These are phyloP conservation scores for Galemys pyrenaicus DNA, from an alignment of 2,113 vertebrate genomes.

Conservation along the genomic window DNA sequence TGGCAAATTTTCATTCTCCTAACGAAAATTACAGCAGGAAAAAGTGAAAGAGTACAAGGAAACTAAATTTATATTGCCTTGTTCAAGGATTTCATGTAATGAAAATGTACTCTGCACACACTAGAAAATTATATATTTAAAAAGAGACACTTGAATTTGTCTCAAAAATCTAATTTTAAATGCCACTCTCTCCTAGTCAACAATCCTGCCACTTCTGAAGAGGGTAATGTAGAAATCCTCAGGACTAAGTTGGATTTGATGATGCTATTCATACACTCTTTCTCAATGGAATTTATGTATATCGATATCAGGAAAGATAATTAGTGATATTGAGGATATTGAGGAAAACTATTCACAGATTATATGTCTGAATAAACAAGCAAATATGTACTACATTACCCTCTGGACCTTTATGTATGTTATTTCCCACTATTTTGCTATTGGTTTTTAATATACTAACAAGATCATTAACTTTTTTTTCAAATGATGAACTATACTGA, in stretches of 20 bases:
- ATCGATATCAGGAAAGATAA: neutral
- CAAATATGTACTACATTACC: neutral
- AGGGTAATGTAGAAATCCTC: neutral
- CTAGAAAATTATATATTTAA: slow-evolving; percentile 56
- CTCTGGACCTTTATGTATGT: neutral
- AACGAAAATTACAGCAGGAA: neutral
- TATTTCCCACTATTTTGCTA: neutral
- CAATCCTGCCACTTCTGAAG: slow-evolving; percentile 19
- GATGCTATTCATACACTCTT: neutral
- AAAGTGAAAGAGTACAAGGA: slow-evolving; percentile 14
- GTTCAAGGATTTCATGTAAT: slow-evolving; percentile 51
- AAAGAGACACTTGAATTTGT: slow-evolving; percentile 50
- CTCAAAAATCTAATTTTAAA: slow-evolving; percentile 64
- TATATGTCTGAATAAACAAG: neutral
- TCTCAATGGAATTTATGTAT: neutral
- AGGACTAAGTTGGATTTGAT: neutral
- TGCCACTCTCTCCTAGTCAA: slow-evolving; percentile 36
- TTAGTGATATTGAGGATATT: neutral
- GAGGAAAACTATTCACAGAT: neutral
- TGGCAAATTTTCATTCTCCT: slow-evolving; percentile 46
- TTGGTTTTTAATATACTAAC: neutral
- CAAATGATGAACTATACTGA: neutral
- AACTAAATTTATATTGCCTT: slow-evolving; percentile 55
- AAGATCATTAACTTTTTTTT: slow-evolving; percentile 26
- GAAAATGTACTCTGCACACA: slow-evolving; percentile 32